A percentile compares a stretch with the other conserved stretches of the same genome.
Conservation (phyloP, 2,113 vertebrate species). For the Neotragus pygmaeus region DNA sequence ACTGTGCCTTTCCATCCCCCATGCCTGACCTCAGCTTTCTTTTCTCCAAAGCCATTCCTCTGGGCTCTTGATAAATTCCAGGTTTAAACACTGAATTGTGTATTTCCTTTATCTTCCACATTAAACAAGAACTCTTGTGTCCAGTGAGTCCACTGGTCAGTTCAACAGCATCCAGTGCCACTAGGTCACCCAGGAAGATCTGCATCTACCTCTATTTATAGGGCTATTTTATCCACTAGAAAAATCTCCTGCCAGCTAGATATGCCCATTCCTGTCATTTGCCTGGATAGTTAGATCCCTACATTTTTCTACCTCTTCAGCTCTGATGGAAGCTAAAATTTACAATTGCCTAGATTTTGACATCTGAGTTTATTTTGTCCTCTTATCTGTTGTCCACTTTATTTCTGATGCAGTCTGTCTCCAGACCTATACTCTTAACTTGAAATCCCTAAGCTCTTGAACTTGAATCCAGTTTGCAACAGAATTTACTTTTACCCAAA, state of each 20-base stretch:
- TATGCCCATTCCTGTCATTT: not conserved
- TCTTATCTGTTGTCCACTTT: not conserved
- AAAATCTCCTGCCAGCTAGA: not conserved
- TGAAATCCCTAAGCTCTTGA: not conserved
- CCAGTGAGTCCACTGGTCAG: not conserved
- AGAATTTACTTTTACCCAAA: not conserved
- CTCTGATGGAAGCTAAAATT: not conserved
- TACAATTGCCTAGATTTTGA: not conserved
- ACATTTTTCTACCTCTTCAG: not conserved
- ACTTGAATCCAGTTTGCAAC: not conserved
- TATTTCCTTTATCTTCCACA: not conserved
- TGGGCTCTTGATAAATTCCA: not conserved
- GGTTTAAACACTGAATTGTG: not conserved
- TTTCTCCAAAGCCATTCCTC: not conserved
- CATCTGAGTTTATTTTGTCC: not conserved
- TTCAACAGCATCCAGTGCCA: not conserved
- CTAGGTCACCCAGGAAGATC: not conserved
- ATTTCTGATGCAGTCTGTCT: not conserved
- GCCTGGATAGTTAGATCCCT: not conserved
- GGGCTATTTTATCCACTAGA: not conserved
- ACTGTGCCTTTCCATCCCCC: not conserved
- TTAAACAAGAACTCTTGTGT: not conserved
- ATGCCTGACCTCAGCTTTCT: not conserved
- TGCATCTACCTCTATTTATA: not conserved
- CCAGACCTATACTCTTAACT: not conserved